A percentile compares a stretch with the other conserved stretches of the same genome.
phyloP scores from a whole-genome alignment of 2,888 invertebrate genomes.

The Nymphalis polychloros region DNA sequence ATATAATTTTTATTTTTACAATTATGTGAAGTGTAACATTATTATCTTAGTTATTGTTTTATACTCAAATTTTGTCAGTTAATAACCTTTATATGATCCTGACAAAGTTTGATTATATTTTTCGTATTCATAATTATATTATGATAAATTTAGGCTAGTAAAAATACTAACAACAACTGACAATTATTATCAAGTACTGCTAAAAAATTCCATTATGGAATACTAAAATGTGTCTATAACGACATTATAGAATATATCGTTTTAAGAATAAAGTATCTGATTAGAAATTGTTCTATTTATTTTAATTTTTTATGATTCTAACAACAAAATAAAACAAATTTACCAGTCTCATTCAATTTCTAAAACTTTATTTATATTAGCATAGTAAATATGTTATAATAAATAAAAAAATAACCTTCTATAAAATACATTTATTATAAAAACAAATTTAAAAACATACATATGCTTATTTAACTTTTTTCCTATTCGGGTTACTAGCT shows the following conservation, averaged over 20 bases:
- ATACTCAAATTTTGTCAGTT: conserved; percentile 55
- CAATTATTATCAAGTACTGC: conserved; percentile 54
- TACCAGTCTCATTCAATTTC: too few relatives aligned
- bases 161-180: conserved; percentile 38
- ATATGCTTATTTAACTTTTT: conserved; percentile 37
- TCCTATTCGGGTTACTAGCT: conserved; percentile 68
- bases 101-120: conserved; percentile 58
- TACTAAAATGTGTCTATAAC: conserved; percentile 72
- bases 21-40: conserved; percentile 40
- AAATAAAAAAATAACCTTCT: neutral
- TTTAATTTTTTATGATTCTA: conserved; percentile 20
- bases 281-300: conserved; percentile 43
- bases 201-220: conserved; percentile 65
- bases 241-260: conserved; percentile 67
- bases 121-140: conserved; percentile 52
- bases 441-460: neutral
- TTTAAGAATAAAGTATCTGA: conserved; percentile 52
- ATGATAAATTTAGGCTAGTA: conserved; percentile 41
- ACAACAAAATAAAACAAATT: too few relatives aligned
- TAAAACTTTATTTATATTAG: too few relatives aligned
- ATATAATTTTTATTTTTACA: conserved; percentile 43
- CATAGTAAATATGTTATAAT: neutral
- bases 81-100: conserved; percentile 28
- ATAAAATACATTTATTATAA: neutral
- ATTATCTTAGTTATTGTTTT: conserved; percentile 51